These are phyloP conservation scores for Drosophila chauvacae DNA, from an alignment of 1,140 invertebrate genomes.

Conservation along the genomic window DNA sequence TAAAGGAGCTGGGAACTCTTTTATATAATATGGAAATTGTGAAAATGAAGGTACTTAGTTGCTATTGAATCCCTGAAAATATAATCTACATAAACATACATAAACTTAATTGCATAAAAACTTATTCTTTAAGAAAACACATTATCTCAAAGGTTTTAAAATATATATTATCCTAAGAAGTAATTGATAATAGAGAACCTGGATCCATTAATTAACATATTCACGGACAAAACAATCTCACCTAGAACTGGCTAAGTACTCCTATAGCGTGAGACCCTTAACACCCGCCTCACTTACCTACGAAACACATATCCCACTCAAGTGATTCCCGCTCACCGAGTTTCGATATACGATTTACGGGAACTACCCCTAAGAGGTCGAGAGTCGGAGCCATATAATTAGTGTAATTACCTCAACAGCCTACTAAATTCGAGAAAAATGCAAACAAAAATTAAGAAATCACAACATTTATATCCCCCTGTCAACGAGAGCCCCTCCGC, in stretches of 20 bases:
- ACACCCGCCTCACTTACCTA: conserved; percentile 19
- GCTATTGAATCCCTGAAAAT: too few species aligned
- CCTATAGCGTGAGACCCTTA: conserved; percentile 6
- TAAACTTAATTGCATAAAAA: too few species aligned
- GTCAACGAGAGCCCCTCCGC: conserved; percentile 61
- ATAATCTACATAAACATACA: too few species aligned
- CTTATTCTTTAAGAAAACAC: too few species aligned
- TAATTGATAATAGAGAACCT: background rate
- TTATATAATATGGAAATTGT: too few species aligned
- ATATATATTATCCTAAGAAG: background rate
- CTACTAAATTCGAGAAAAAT: conserved; percentile 83
- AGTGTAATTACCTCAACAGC: conserved; percentile 82
- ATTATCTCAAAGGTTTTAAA: background rate
- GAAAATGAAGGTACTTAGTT: too few species aligned
- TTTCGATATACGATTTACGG: conserved; percentile 4
- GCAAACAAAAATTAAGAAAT: conserved; percentile 84
- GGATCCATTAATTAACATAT: background rate
- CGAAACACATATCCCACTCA: conserved; percentile 14
- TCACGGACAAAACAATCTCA: background rate
- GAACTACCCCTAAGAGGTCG: conserved; percentile 59
- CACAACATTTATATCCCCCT: conserved; percentile 84
- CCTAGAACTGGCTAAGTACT: background rate
- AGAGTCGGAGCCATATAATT: conserved; percentile 68
- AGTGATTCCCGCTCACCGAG: conserved; percentile 3
- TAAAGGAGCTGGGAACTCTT: too few species aligned